Evolutionary conservation across 2,888 invertebrate species (phyloP).

Genomic region (Rhorus exstirpatorius): DNA sequence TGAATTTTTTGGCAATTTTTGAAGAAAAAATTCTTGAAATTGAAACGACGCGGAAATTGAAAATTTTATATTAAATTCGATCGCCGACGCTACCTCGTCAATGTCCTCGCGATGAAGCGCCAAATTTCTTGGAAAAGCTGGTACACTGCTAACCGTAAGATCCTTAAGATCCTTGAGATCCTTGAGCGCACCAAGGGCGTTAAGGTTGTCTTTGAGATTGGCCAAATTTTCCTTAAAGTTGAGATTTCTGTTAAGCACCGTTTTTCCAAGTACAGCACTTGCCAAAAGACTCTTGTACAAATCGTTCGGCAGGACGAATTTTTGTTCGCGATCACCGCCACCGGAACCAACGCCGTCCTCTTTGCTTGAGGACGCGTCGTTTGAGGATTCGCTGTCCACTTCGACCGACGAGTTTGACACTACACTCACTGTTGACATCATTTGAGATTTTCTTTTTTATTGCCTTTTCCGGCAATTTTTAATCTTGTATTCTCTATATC

Average conservation of each 20-base stretch:
- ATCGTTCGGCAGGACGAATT: conserved; percentile 91
- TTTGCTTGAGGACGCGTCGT: conserved; percentile 80
- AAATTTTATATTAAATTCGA: too few relatives aligned
- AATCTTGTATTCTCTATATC: conserved; percentile 12
- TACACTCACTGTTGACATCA: conserved; percentile 84
- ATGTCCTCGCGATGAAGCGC: conserved; percentile 83
- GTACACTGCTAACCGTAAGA: conserved; percentile 84
- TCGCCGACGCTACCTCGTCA: conserved; percentile 79
- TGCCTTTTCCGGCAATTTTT: conserved; percentile 4
- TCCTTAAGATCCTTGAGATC: conserved; percentile 84
- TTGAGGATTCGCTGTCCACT: conserved; percentile 85
- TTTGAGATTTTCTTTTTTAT: conserved; percentile 46
- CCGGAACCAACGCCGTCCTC: conserved; percentile 73
- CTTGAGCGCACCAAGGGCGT: conserved; percentile 83
- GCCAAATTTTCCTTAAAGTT: conserved; percentile 84
- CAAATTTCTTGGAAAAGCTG: conserved; percentile 85
- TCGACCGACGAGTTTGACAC: conserved; percentile 85
- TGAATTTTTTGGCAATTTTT: background rate
- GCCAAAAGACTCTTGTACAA: conserved; percentile 93
- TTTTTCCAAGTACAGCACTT: conserved; percentile 89
- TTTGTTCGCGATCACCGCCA: conserved; percentile 76
- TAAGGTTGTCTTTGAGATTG: conserved; percentile 83
- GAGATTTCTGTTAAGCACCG: conserved; percentile 83
- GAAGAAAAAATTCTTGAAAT: too few relatives aligned
- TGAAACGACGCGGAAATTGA: too few relatives aligned